Base-by-base conservation (phyloP, 2,113 vertebrate genomes). In the Muntiacus muntjak region DNA sequence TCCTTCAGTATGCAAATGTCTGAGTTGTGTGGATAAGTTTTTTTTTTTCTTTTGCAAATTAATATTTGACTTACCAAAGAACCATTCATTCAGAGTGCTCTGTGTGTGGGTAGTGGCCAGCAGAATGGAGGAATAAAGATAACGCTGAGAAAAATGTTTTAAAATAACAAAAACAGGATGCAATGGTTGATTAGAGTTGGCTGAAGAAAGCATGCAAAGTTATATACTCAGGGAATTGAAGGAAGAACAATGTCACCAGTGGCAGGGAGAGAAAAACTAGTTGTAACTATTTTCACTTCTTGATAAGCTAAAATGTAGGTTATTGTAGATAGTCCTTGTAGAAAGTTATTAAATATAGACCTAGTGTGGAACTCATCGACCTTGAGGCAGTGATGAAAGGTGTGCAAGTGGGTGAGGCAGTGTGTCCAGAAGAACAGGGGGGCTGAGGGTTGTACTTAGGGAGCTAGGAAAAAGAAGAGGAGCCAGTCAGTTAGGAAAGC, bases 161-260 rank as follows among this genome's bases (percentile, higher is more conserved):
- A 36, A 93, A 97, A 92, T 54, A 96, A 81, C 55, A 91, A 26
- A 52, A 91, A 76, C 47, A 92, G 81, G 57, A 84, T 95, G 84
- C 81, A 33, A 57, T 87, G 36, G 45, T 40, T 64, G 33, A 89
- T 95, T 74, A 90, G 84, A 93, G 55, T 76, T 90, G 21, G 11
- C 57, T 67, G 36, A 89, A 95, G 91, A 91, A 95, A 88, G 89
- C 94, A 67, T 28, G 17, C n/a, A 54, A 64, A 95, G 8, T 71
- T 62, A 45, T 33, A 89, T 86, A 62, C 40, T 14, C 64, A 13
- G 45, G 67, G 54, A 85, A n/a, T 55, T 40, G 33, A 96, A 30
- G 67, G 21, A 86, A 71, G 57, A 89, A 64, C 76, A 26, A 28
- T 64, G 21, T 33, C 25, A 45, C 47, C 81, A 30, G 60, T 78